A percentile compares a stretch with the other conserved stretches of the same genome.
Evolutionary conservation across 2,113 vertebrate species (phyloP).

Genomic region (Gambusia holbrooki): DNA sequence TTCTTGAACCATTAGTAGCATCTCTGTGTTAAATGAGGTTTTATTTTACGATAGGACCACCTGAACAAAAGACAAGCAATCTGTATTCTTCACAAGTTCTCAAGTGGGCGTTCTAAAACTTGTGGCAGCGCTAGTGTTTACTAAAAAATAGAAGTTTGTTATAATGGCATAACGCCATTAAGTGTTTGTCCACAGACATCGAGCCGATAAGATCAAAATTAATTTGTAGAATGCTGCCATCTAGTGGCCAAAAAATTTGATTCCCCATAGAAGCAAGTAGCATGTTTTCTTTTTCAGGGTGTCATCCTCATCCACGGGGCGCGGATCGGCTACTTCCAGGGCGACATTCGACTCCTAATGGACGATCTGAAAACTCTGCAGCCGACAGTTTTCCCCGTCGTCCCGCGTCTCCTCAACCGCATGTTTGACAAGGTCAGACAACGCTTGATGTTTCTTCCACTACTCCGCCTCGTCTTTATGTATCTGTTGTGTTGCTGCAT

Average conservation of each 20-base stretch:
- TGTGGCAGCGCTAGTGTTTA: no score
- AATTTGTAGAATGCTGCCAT: background rate
- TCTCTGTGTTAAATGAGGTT: no score
- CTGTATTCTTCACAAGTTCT: no score
- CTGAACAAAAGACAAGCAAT: no score
- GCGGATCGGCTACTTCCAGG: conserved; percentile 96
- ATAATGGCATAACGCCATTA: no score
- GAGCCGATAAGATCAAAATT: background rate
- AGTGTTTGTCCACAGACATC: background rate
- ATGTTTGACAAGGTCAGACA: conserved; percentile 95
- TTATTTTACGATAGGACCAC: no score
- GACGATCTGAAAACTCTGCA: conserved; percentile 92
- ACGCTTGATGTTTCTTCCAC: background rate
- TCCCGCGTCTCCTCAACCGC: conserved; percentile 94
- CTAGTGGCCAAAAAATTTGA: conserved; percentile 16
- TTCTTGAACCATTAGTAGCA: no score
- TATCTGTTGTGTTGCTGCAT: background rate
- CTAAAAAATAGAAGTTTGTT: background rate
- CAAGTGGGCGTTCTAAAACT: no score
- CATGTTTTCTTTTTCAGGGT: conserved; percentile 72
- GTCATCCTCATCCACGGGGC: conserved; percentile 90
- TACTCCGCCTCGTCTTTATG: background rate
- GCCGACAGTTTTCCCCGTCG: conserved; percentile 95
- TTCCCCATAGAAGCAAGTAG: background rate
- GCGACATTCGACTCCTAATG: conserved; percentile 96